Evolutionary conservation across 2,888 invertebrate genomes (phyloP).

Genomic region (Andrena fulva): DNA sequence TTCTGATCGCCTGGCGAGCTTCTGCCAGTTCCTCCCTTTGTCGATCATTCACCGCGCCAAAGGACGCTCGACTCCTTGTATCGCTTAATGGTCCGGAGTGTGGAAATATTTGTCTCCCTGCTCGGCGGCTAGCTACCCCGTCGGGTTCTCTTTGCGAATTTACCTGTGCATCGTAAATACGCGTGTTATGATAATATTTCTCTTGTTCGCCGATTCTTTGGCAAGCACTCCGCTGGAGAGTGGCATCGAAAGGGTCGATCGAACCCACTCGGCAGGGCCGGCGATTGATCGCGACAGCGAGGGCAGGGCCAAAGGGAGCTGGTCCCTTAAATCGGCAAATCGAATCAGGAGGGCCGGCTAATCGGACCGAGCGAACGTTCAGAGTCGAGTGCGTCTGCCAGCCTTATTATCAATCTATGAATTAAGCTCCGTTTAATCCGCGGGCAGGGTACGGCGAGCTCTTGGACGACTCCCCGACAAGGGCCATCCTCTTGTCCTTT

Average conservation of each 20-base stretch:
- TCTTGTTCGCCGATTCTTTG: neutral
- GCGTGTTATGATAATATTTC: neutral
- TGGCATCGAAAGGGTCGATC: neutral
- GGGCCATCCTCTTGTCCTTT: conserved; percentile 70
- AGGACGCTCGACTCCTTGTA: conserved; percentile 7
- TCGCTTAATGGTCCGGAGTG: conserved; percentile 41
- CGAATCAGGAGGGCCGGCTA: conserved; percentile 43
- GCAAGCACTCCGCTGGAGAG: neutral
- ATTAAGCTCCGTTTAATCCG: conserved; percentile 69
- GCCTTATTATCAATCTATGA: conserved; percentile 67
- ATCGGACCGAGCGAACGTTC: conserved; percentile 50
- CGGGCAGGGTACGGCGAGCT: conserved; percentile 55
- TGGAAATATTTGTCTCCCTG: conserved; percentile 40
- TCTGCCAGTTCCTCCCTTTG: conserved; percentile 38
- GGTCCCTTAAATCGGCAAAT: conserved; percentile 28
- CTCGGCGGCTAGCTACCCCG: conserved; percentile 2
- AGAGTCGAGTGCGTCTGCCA: conserved; percentile 57
- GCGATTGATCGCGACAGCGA: conserved; percentile 9
- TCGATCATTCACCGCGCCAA: conserved; percentile 4
- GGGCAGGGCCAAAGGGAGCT: neutral
- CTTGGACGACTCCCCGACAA: conserved; percentile 61
- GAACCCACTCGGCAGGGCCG: neutral
- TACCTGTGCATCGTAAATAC: neutral
- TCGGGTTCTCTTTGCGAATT: neutral
- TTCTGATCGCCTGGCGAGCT: conserved; percentile 14